Conservation (phyloP, 2,888 invertebrate genomes). For the Agrotis exclamationis region DNA sequence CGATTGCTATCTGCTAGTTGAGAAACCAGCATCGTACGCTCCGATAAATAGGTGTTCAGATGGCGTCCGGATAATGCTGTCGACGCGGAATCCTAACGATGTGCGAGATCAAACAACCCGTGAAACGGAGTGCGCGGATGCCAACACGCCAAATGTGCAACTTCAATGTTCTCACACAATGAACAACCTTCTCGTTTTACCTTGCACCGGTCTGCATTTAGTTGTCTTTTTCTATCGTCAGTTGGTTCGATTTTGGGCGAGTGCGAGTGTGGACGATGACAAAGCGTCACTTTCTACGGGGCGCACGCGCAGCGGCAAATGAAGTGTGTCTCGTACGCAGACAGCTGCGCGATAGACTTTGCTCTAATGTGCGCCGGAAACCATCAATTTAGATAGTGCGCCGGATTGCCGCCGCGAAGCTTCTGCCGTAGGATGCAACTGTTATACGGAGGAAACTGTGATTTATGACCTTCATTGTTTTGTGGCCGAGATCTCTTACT, state of each 20-base stretch:
- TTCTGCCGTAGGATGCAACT: constrained; percentile 87
- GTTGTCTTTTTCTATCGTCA: constrained; percentile 73
- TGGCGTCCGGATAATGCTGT: constrained; percentile 65
- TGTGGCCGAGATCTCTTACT: constrained; percentile 81
- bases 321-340: constrained; percentile 89
- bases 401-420: constrained; percentile 87
- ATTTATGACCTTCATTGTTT: constrained; percentile 90
- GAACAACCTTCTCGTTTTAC: constrained; percentile 68
- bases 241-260: constrained; percentile 85
- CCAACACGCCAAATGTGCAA: constrained; percentile 75
- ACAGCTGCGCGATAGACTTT: constrained; percentile 87
- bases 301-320: constrained; percentile 88
- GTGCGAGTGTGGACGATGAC: constrained; percentile 81
- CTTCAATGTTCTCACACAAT: constrained; percentile 67
- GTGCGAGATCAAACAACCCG: constrained; percentile 76
- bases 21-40: constrained; percentile 60
- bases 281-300: constrained; percentile 88
- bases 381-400: constrained; percentile 90
- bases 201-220: constrained; percentile 51
- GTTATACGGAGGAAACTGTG: constrained; percentile 88
- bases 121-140: constrained; percentile 71
- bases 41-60: constrained; percentile 59
- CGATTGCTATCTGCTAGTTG: constrained; percentile 59
- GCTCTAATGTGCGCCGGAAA: constrained; percentile 89
- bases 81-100: constrained; percentile 70